Evolutionary conservation across 2,113 vertebrate genomes (phyloP).

Genomic region (Vulpes lagopus): DNA sequence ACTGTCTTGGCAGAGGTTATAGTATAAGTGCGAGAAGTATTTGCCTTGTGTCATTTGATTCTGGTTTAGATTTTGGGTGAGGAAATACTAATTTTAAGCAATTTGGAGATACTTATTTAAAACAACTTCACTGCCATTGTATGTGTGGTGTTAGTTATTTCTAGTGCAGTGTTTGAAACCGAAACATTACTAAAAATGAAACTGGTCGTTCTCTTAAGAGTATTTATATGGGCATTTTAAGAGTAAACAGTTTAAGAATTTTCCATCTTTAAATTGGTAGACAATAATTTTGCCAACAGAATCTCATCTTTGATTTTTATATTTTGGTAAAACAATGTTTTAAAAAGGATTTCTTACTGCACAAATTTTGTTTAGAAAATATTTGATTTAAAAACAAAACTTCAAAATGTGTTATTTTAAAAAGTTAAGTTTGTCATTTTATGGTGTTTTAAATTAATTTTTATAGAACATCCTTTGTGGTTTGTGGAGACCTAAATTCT

Average conservation of each 20-base stretch:
- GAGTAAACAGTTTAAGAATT: slow-evolving; percentile 42
- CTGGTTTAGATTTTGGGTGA: slow-evolving; percentile 29
- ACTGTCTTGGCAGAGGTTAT: not conserved
- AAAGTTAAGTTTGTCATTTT: slow-evolving; percentile 4
- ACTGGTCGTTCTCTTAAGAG: slow-evolving; percentile 12
- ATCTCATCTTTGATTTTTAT: slow-evolving; percentile 48
- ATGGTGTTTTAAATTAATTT: slow-evolving; percentile 53
- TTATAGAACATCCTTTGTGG: not conserved
- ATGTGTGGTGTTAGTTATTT: slow-evolving; percentile 37
- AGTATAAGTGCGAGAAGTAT: not conserved
- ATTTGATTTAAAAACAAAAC: slow-evolving; percentile 48
- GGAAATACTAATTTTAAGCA: slow-evolving; percentile 39
- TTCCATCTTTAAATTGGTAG: slow-evolving; percentile 8
- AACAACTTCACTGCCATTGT: not conserved
- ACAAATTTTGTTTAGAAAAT: slow-evolving; percentile 44
- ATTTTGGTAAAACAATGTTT: slow-evolving; percentile 22
- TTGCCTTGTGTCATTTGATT: not conserved
- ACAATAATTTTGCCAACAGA: slow-evolving; percentile 7
- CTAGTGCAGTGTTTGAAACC: slow-evolving; percentile 51
- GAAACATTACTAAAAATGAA: slow-evolving; percentile 64
- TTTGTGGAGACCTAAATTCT: slow-evolving; percentile 56
- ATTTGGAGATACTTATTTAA: not conserved
- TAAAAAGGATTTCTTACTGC: slow-evolving; percentile 28
- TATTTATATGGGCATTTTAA: slow-evolving; percentile 52
- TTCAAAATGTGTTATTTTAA: slow-evolving; percentile 24